Percentiles rank a stretch among this genome's conserved stretches.
Evolutionary conservation across 2,113 vertebrate species (phyloP).

Genomic region (Limanda limanda): DNA sequence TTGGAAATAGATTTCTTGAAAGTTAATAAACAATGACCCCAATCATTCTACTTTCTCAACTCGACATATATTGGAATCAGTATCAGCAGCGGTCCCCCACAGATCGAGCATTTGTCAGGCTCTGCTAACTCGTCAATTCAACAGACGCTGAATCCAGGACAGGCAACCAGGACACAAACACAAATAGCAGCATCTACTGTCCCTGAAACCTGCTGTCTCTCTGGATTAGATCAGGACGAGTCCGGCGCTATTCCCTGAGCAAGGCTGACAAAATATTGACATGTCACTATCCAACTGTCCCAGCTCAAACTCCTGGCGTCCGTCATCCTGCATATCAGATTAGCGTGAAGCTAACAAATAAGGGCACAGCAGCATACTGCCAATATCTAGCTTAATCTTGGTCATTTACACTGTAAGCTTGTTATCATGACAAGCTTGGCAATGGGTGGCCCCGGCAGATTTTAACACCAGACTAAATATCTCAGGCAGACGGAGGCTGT

Average conservation of each 20-base stretch:
- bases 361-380: slow-evolving; percentile 42
- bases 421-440: slow-evolving; percentile 68
- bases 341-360: slow-evolving; percentile 54
- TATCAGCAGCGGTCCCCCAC: background rate
- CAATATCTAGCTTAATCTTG: slow-evolving; percentile 59
- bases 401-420: slow-evolving; percentile 65
- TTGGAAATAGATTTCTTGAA: background rate
- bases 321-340: slow-evolving; percentile 54
- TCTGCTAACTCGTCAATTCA: slow-evolving; percentile 31
- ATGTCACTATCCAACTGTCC: slow-evolving; percentile 35
- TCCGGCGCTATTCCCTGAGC: slow-evolving; percentile 20
- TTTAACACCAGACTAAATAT: slow-evolving; percentile 62
- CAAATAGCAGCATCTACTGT: slow-evolving; percentile 39
- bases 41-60: background rate
- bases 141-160: slow-evolving; percentile 25
- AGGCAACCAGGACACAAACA: slow-evolving; percentile 30
- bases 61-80: background rate
- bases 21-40: background rate
- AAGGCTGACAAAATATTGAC: slow-evolving; percentile 65
- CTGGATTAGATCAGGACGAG: slow-evolving; percentile 51
- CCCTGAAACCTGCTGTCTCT: slow-evolving; percentile 33
- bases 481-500: slow-evolving; percentile 49
- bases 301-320: slow-evolving; percentile 42
- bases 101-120: background rate
- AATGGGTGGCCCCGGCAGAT: slow-evolving; percentile 48